These are phyloP conservation scores for Florisuga fusca DNA, from an alignment of 2,797 vertebrate genomes.

Conservation along the genomic window DNA sequence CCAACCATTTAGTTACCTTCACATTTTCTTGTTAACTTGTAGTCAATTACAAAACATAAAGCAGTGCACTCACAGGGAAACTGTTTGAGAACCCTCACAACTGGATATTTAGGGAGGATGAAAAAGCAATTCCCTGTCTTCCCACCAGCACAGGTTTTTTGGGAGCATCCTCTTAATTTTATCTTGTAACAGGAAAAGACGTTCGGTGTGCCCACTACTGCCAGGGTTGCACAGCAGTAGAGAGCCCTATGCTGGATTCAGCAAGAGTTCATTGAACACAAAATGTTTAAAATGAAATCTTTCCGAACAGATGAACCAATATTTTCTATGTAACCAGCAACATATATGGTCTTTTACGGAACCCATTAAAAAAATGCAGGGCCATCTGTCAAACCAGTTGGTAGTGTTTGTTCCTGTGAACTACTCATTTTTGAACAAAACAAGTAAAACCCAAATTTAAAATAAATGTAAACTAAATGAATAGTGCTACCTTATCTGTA, in stretches of 20 bases:
- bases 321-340: background rate
- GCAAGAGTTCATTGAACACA: background rate
- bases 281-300: background rate
- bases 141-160: background rate
- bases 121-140: background rate
- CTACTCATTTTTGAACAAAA: background rate
- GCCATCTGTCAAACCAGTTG: background rate
- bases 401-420: background rate
- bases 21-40: background rate
- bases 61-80: background rate
- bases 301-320: background rate
- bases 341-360: background rate
- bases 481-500: background rate
- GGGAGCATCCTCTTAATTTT: background rate
- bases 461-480: background rate
- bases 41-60: background rate
- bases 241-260: background rate
- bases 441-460: background rate
- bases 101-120: background rate
- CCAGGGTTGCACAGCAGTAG: background rate
- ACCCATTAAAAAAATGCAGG: background rate
- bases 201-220: background rate
- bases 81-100: background rate
- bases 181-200: background rate
- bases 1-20: background rate